Base-by-base conservation (phyloP, 2,797 vertebrate genomes). In the Gymnoscopelus microlampas region DNA sequence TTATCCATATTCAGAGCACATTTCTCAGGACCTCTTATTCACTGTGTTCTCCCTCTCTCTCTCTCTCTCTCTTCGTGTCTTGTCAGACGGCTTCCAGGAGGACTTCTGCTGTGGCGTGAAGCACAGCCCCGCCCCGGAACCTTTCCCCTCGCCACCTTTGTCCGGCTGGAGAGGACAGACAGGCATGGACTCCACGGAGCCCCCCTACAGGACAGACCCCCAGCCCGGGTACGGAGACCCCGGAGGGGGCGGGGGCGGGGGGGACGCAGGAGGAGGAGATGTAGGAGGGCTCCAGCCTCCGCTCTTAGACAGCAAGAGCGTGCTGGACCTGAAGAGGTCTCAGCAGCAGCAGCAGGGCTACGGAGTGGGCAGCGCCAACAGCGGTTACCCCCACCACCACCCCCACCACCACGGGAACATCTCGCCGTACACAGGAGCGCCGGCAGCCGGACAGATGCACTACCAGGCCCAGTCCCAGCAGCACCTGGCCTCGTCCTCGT, bases 31-130 rank as follows among this genome's bases (percentile, higher is more conserved):
- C 1, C 47, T 2, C 1, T 13, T 26, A 60, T 62, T 14, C 9
- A 24, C 65, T 54, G 0, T 56, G 15, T 4, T 29, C 4, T 24
- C n/a, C 10, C 11, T 68, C 6, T 12, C n/a, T 29, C 7, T 60
- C 11, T 14, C 29, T 66, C 32, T 2, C 51, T 32, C 13, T 0
- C 32, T 7, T 61, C 26, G 11, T n/a, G 53, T 85, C 64, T 57
- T 64, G 83, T 68, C 80, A 99, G 98, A 99, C 91, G 92, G 91
- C 76, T 99, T 97, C 87, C 87, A 98, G 84, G 95, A 97, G 1
- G 97, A 98, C 62, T 99, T 99, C 92, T 99, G 98, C 85, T 99
- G 97, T 87, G 93, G 95, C 76, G 88, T 92, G 74, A 95, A 95
- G 88, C 94, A 91, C 71, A 92, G 83, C 65, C 80, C 68, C 89